Evolutionary conservation across 92 coral and sea anemone genomes (phyloP), one percentile per base, ranked within the genome.

Genomic region (Siderastrea siderea): DNA sequence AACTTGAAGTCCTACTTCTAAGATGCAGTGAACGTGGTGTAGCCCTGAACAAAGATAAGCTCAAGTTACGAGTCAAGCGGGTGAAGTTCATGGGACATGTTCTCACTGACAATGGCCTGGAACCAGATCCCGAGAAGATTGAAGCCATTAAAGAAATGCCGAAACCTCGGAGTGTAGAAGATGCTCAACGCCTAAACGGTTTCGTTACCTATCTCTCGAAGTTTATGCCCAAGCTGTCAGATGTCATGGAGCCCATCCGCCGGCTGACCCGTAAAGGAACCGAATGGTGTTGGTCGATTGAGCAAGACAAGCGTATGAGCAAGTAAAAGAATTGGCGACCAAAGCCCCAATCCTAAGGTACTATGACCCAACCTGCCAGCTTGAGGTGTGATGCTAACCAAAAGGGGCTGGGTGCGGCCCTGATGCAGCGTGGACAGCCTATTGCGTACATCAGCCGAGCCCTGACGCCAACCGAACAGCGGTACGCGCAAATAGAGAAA

Each of bases 21-120:
- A 52, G 80, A 59, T 84, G 88, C 67, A 17, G 47, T 48, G 88
- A 84, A 19, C 88, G 81, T n/a, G 81, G 81, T 13, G 59, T 84
- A 46, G 60, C 67, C 14, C 53, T 76, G 6, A 85, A 66, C 38
- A 17, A 14, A 72, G 44, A 72, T 8, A 72, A 72, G 58, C 11
- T 72, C 43, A 72, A 47, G 55, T 57, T 72, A 3, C 58, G 59
- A 9, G 57, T 47, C 38, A 72, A 11, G 19, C 2, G n/a, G 46
- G 76, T 71, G 14, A 47, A 4, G 52, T 47, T 45, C 57, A 71
- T 71, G 19, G 76, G 77, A 2, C 77, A 72, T 47, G 77, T 72
- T 48, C 77, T 72, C 46, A 72, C 77, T 3, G 77, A 47, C 11
- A 47, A 72, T 6, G 77, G 77, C 12, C 55, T 72, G 57, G 55